A percentile compares a stretch with the other conserved stretches of the same genome.
Evolutionary conservation across 2,113 vertebrate genomes (phyloP).

Genomic region (Trichomycterus rosablanca): DNA sequence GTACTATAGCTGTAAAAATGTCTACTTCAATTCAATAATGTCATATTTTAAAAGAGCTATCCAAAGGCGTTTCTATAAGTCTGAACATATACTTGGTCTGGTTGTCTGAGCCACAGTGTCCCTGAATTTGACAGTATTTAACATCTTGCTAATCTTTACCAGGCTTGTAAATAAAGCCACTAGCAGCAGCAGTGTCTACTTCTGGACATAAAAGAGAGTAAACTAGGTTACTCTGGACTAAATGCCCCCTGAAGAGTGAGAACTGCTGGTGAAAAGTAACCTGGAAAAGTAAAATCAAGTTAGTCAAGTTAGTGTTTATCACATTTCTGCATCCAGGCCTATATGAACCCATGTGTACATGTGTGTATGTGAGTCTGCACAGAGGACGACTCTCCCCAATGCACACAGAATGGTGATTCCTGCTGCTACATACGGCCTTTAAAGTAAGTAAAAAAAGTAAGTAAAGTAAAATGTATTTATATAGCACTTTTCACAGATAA

Average conservation of each 20-base stretch:
- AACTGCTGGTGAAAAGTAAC: slow-evolving; percentile 2
- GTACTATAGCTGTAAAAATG: too few species aligned
- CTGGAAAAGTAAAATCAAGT: slow-evolving; percentile 37
- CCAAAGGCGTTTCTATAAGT: not conserved
- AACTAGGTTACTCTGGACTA: slow-evolving; percentile 41
- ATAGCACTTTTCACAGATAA: too few species aligned
- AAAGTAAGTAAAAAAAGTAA: slow-evolving; percentile 80
- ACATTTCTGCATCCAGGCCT: slow-evolving; percentile 54
- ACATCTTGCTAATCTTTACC: slow-evolving; percentile 12
- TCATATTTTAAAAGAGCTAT: too few species aligned
- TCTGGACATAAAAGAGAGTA: not conserved
- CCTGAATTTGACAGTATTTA: slow-evolving; percentile 17
- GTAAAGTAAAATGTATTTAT: too few species aligned
- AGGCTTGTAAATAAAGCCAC: slow-evolving; percentile 21
- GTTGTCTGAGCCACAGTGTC: not conserved
- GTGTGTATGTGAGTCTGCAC: slow-evolving; percentile 21
- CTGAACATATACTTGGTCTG: not conserved
- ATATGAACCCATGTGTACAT: slow-evolving; percentile 78
- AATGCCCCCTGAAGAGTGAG: slow-evolving; percentile 48
- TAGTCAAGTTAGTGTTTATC: slow-evolving; percentile 54
- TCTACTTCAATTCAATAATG: too few species aligned
- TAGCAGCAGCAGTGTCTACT: not conserved
- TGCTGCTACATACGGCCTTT: slow-evolving; percentile 76
- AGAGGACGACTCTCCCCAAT: slow-evolving; percentile 59
- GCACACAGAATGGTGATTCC: slow-evolving; percentile 59